A percentile compares a stretch with the other conserved stretches of the same genome.
phyloP scores from a whole-genome alignment of 2,888 invertebrate genomes.

The Andrena marginata region DNA sequence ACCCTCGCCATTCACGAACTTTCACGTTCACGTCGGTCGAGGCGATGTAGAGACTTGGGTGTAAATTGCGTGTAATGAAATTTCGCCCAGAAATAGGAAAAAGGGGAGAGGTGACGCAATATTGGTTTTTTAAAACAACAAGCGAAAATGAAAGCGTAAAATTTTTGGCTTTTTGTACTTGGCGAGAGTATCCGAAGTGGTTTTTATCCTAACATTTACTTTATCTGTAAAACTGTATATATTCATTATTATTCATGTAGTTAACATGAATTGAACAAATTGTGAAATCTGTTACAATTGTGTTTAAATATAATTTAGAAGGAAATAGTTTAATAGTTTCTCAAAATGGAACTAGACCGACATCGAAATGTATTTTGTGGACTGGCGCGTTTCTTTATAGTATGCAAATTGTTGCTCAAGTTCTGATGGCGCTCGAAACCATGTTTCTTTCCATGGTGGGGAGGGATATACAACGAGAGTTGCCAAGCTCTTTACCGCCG shows the following conservation, averaged over 20 bases:
- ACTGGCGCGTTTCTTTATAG: too few relatives aligned
- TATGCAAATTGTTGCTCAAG: too few relatives aligned
- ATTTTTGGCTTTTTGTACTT: neutral
- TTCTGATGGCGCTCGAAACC: too few relatives aligned
- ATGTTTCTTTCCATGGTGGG: too few relatives aligned
- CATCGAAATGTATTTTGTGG: too few relatives aligned
- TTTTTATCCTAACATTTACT: too few relatives aligned
- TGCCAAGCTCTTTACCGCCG: too few relatives aligned
- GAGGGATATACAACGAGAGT: too few relatives aligned
- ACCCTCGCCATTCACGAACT: conserved; percentile 42
- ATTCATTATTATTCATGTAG: too few relatives aligned
- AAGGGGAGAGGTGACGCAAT: neutral
- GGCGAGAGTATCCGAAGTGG: too few relatives aligned
- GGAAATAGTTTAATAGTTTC: neutral
- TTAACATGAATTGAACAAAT: neutral
- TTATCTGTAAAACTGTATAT: too few relatives aligned
- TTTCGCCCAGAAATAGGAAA: conserved; percentile 35
- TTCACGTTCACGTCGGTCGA: conserved; percentile 38
- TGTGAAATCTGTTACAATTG: neutral
- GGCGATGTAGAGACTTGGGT: conserved; percentile 39
- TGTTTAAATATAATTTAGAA: neutral
- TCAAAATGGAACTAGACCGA: too few relatives aligned
- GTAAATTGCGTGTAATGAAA: conserved; percentile 62
- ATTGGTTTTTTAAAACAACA: neutral
- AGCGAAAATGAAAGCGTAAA: neutral